Percentiles rank a stretch among this genome's conserved stretches.
phyloP scores from a whole-genome alignment of 2,113 vertebrate species.

The Caranx melampygus region DNA sequence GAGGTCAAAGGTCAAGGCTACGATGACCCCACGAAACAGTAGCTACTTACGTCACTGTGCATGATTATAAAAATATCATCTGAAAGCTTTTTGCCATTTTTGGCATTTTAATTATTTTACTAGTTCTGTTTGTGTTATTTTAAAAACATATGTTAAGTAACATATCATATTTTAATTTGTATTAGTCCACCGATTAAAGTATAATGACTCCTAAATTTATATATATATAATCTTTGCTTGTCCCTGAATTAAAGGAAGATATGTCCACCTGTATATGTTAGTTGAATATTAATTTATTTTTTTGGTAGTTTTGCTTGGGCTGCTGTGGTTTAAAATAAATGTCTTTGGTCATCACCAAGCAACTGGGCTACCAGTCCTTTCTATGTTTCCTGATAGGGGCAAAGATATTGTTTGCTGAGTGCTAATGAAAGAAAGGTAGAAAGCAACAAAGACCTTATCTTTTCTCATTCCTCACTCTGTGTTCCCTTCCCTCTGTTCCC shows the following conservation, averaged over 20 bases:
- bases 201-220: neutral
- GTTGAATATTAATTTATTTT: neutral
- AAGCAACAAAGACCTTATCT: conserved; percentile 74
- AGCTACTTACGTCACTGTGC: neutral
- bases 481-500: conserved; percentile 18
- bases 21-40: too few relatives aligned
- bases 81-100: too few relatives aligned
- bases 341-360: conserved; percentile 24
- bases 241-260: neutral
- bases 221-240: neutral
- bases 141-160: neutral
- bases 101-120: neutral
- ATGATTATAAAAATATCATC: neutral
- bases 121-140: neutral
- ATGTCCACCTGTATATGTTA: neutral
- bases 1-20: too few relatives aligned
- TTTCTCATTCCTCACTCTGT: conserved; percentile 56
- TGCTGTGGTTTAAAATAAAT: conserved; percentile 34
- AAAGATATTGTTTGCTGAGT: conserved; percentile 40
- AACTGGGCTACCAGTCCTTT: neutral
- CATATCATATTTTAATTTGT: neutral
- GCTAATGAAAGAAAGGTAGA: conserved; percentile 52
- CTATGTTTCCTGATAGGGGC: conserved; percentile 35
- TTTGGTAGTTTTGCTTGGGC: neutral
- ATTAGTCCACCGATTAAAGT: neutral